Evolutionary conservation across 2,113 vertebrate species (phyloP), one percentile per base, ranked within the genome.

Genomic region (Phylloscopus trochilus): DNA sequence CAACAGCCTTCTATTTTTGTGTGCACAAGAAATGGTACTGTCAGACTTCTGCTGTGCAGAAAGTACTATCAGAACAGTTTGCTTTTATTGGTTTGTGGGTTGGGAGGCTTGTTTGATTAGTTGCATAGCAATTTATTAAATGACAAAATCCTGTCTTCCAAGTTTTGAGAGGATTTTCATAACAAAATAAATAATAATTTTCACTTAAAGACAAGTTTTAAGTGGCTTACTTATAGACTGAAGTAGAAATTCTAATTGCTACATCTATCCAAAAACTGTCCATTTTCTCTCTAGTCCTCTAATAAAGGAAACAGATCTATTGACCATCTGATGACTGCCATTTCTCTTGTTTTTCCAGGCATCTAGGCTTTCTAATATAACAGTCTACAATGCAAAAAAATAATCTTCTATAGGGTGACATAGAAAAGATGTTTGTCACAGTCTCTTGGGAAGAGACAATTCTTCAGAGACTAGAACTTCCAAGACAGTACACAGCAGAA

Each of bases 91-190:
- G 66, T 58, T 80, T 93, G 52, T 87, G 74, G 55, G 43, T 66
- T 93, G 89, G 84, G 82, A 96, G 46, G 35, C 27, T 67, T 43
- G 18, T 83, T 89, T 87, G 46, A 85, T 91, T 92, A 90, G 70
- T 24, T 85, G 53, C 70, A 53, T 7, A 69, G 35, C 5, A 7
- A 95, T 85, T 78, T 91, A 83, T 87, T 68, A 87, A 72, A 78
- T 5, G 4, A 91, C 12, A 84, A 95, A 83, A 83, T 44, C 5
- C 47, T 20, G 15, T 60, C 37, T 89, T 91, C 20, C 11, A 30
- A 35, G 49, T 33, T 51, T 43, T 60, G 16, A 4, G 1, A 1
- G 1, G 6, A 67, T 74, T 90, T 83, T 81, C 74, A 60, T 58
- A 78, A 58, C 1, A 7, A 85, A 89, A 83, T 62, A 51, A 76